Conservation (phyloP, 2,888 invertebrate genomes). For the Tenthredo notha region DNA sequence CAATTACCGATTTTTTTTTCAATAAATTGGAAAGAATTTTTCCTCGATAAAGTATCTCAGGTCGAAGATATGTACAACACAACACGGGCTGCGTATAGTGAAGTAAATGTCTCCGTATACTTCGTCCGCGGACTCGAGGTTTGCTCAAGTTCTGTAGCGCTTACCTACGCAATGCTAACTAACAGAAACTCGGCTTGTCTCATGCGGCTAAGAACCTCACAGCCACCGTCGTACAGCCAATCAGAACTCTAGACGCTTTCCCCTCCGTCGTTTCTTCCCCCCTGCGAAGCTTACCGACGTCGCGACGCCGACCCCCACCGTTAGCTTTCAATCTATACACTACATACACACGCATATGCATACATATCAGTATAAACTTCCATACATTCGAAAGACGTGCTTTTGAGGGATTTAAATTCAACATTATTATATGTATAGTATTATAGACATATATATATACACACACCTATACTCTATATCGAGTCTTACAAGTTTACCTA, state of each 20-base stretch:
- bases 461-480: too few species aligned
- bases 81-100: not conserved
- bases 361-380: not conserved
- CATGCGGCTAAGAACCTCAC: constrained; percentile 69
- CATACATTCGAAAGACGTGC: not conserved
- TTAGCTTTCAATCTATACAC: not conserved
- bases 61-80: not conserved
- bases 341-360: too few species aligned
- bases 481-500: too few species aligned
- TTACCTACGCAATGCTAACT: constrained; percentile 60
- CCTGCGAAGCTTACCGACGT: constrained; percentile 18
- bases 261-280: constrained; percentile 1
- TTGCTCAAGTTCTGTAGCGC: constrained; percentile 28
- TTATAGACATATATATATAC: too few species aligned
- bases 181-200: constrained; percentile 65
- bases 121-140: not conserved
- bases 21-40: not conserved
- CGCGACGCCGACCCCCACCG: constrained; percentile 40
- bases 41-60: not conserved
- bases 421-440: not conserved
- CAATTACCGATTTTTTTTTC: not conserved
- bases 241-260: constrained; percentile 55
- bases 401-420: not conserved
- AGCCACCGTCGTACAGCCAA: constrained; percentile 68
- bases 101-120: not conserved